Evolutionary conservation across 2,888 invertebrate genomes (phyloP), one percentile per base, ranked within the genome.

Genomic region (Mamestra brassicae): DNA sequence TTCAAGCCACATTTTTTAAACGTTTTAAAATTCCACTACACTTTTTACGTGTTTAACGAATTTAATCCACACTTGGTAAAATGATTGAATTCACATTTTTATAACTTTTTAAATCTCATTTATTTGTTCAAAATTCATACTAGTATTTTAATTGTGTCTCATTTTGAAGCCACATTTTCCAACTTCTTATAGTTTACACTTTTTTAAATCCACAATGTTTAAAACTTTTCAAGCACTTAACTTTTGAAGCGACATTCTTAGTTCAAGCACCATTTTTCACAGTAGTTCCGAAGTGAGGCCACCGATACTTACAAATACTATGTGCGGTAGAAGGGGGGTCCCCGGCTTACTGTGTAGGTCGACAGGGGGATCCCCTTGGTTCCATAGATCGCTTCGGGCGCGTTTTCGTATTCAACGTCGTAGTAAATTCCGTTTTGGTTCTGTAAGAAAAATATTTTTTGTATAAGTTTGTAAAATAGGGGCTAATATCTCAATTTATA

Each of bases 341-440:
- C 97, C 85, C 98, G 96, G 50, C 98, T 98, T 74, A 98, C 97
- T 8, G 98, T 98, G 94, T 98, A 98, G 0, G 98, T 98, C 74
- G 98, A 98, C 92, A 98, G 97, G 52, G 98, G 98, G 83, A 98
- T 98, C 3, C 97, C 97, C 87, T 97, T 97, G 45, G 96, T 96
- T 7, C 97, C 97, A 85, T 97, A 97, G 81, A 97, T 96, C 0
- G 95, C 95, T 88, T 97, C 97, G 1, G 97, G 97, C 17, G 97
- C 96, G 88, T 97, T 97, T 90, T 98, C 98, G 88, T 98, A 98
- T 83, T 98, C 98, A 47, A 99, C 98, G 90, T 99, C 98, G 90
- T 98, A 98, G 93, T 99, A 98, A 87, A 98, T 98, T 68, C 98
- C 98, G 85, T 98, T 98, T 97, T 98, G 98, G 93, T 98, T 98